These are phyloP conservation scores for Tautogolabrus adspersus DNA, from an alignment of 2,113 vertebrate genomes.

Conservation along the genomic window DNA sequence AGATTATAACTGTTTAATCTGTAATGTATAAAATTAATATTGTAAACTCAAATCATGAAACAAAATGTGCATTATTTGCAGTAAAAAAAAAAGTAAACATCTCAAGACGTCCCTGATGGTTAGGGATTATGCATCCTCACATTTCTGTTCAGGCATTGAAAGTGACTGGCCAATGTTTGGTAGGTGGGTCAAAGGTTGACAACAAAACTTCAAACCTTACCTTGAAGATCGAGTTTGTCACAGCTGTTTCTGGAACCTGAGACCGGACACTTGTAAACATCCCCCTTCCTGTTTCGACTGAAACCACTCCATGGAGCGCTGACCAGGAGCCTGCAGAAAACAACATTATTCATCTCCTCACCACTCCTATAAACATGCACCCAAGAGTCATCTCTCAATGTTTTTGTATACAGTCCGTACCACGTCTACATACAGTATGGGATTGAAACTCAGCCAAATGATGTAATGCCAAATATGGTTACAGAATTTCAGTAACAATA, in stretches of 20 bases:
- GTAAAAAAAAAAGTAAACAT: neutral
- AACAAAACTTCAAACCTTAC: constrained; percentile 72
- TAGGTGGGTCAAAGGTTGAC: constrained; percentile 24
- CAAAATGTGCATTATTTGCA: neutral
- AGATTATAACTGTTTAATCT: neutral
- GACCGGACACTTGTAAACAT: constrained; percentile 90
- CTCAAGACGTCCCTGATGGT: neutral
- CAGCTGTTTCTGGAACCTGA: constrained; percentile 77
- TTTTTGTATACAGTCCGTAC: neutral
- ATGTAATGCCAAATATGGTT: neutral
- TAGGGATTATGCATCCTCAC: neutral
- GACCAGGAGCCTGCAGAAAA: constrained; percentile 88
- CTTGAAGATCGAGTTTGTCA: constrained; percentile 88
- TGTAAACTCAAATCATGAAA: neutral
- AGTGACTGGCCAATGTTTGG: constrained; percentile 13
- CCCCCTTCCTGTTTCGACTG: constrained; percentile 88
- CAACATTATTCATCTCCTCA: constrained; percentile 2
- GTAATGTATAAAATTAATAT: neutral
- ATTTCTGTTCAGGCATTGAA: constrained; percentile 5
- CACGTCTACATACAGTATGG: neutral
- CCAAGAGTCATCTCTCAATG: neutral
- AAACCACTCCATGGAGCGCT: constrained; percentile 92
- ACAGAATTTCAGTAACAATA: neutral
- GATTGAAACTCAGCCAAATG: neutral
- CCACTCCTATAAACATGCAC: neutral